These are phyloP conservation scores for Eupithecia exiguata DNA, from an alignment of 2,888 invertebrate species.

Conservation along the genomic window DNA sequence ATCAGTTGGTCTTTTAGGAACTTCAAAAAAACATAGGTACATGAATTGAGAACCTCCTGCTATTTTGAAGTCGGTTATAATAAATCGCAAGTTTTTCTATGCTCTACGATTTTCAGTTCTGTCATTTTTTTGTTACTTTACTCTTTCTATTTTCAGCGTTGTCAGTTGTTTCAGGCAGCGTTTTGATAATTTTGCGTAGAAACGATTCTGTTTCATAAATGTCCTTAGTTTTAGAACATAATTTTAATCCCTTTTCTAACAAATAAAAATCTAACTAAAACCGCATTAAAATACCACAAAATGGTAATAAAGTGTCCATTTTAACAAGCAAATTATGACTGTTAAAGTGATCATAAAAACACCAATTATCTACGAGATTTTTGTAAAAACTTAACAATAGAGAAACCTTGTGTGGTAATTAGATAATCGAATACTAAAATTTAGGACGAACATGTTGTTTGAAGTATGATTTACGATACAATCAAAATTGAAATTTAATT, in stretches of 20 bases:
- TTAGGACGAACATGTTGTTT: conserved; percentile 50
- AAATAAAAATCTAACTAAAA: not conserved
- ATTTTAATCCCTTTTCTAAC: not conserved
- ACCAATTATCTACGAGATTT: conserved; percentile 24
- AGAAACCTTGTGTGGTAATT: conserved; percentile 48
- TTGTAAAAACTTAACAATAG: conserved; percentile 34
- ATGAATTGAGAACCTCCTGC: no score
- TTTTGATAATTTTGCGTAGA: not conserved
- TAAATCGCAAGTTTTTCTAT: no score
- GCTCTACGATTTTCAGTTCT: no score
- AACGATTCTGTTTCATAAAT: not conserved
- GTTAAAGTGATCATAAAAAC: conserved; percentile 32
- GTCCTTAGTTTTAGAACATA: not conserved
- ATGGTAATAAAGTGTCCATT: conserved; percentile 16
- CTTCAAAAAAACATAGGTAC: no score
- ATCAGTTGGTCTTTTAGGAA: no score
- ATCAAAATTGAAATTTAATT: conserved; percentile 25
- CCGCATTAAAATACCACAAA: conserved; percentile 8
- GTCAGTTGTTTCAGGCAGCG: not conserved
- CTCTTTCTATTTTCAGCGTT: not conserved
- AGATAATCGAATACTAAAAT: conserved; percentile 57
- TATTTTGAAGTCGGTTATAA: no score
- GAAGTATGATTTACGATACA: conserved; percentile 33
- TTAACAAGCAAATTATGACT: conserved; percentile 29
- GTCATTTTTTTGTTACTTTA: not conserved